Percentiles rank a stretch among this genome's conserved stretches.
phyloP scores from a whole-genome alignment of 1,140 invertebrate genomes.

The Leptopilina clavipes region DNA sequence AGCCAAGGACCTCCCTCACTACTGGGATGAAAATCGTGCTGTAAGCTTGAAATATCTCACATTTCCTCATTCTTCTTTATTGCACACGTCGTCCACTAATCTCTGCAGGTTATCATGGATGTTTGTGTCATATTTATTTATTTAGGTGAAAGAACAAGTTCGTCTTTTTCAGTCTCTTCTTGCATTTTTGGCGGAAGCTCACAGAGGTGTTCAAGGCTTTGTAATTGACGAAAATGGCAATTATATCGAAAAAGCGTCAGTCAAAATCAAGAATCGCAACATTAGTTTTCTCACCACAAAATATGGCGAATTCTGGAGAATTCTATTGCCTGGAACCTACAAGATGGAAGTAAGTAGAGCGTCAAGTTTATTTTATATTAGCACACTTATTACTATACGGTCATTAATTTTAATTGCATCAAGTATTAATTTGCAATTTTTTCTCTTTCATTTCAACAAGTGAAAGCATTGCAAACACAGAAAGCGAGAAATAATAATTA shows the following conservation, averaged over 20 bases:
- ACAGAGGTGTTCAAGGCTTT: slow-evolving; percentile 89
- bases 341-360: slow-evolving; percentile 82
- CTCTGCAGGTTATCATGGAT: too few relatives aligned
- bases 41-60: slow-evolving; percentile 72
- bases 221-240: slow-evolving; percentile 88
- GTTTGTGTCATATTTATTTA: too few relatives aligned
- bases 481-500: neutral
- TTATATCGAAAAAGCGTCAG: slow-evolving; percentile 86
- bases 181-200: slow-evolving; percentile 90
- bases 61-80: too few relatives aligned
- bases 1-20: slow-evolving; percentile 87
- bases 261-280: slow-evolving; percentile 90
- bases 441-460: neutral
- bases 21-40: slow-evolving; percentile 96
- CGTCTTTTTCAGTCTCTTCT: slow-evolving; percentile 82
- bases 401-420: neutral
- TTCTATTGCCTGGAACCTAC: slow-evolving; percentile 88
- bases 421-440: neutral
- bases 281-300: slow-evolving; percentile 92
- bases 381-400: neutral
- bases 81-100: too few relatives aligned
- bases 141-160: too few relatives aligned
- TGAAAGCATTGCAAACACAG: neutral
- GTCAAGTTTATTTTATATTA: neutral
- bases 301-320: slow-evolving; percentile 95